A percentile compares a stretch with the other conserved stretches of the same genome.
These are phyloP conservation scores for Mactra quadrangularis DNA, from an alignment of 1,140 invertebrate species.

Conservation along the genomic window DNA sequence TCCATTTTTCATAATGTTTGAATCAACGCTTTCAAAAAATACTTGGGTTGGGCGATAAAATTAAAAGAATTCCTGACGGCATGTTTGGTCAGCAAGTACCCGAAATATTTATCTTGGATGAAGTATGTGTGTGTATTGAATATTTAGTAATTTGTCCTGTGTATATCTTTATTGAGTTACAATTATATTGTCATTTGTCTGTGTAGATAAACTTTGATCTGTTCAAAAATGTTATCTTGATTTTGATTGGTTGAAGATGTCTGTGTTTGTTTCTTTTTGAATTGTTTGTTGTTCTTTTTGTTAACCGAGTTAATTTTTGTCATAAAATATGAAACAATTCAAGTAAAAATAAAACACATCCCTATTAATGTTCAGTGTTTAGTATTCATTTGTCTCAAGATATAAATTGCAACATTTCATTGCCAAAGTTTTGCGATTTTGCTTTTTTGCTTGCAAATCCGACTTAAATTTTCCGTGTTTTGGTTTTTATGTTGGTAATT, in stretches of 20 bases:
- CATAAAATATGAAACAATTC: too few species aligned
- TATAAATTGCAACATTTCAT: too few species aligned
- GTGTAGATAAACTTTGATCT: slow-evolving; percentile 12
- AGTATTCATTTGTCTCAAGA: too few species aligned
- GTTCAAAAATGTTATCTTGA: background rate
- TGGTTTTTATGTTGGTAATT: too few species aligned
- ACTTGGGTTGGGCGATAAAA: slow-evolving; percentile 11
- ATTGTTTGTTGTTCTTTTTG: background rate
- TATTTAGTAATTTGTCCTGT: background rate
- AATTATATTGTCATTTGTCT: slow-evolving; percentile 22
- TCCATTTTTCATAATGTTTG: too few species aligned
- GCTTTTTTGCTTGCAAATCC: too few species aligned
- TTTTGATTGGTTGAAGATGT: background rate
- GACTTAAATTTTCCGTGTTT: too few species aligned
- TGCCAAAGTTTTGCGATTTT: too few species aligned
- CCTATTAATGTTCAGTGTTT: too few species aligned
- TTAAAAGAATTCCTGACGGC: slow-evolving; percentile 3
- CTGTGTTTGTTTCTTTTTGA: background rate
- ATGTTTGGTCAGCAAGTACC: slow-evolving; percentile 8
- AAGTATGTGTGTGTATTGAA: slow-evolving; percentile 12
- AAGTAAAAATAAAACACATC: too few species aligned
- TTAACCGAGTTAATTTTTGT: background rate
- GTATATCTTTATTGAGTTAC: background rate
- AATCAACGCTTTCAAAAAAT: background rate
- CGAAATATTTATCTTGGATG: slow-evolving; percentile 7